phyloP scores from a whole-genome alignment of 2,113 vertebrate genomes.

The Antechinus flavipes region DNA sequence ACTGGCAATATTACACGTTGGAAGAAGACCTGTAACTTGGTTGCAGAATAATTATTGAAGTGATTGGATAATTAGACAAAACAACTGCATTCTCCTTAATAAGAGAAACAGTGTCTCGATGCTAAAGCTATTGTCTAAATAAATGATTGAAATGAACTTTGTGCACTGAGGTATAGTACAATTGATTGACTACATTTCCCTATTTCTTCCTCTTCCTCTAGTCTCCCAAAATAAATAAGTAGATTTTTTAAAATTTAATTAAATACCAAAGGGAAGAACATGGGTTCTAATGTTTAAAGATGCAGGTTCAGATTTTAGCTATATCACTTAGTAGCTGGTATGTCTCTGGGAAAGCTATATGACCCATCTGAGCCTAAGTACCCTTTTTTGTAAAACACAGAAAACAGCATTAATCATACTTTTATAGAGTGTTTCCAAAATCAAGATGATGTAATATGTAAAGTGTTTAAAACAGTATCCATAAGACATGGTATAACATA shows the following conservation, averaged over 20 bases:
- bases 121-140: constrained; percentile 30
- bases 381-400: background rate
- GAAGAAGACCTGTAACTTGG: background rate
- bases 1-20: background rate
- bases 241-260: background rate
- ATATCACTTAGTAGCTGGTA: background rate
- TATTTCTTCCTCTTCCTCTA: background rate
- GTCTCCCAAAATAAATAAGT: background rate
- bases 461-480: background rate
- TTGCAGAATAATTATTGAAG: background rate
- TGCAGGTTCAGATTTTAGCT: background rate
- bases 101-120: constrained; percentile 18
- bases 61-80: background rate
- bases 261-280: background rate
- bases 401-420: background rate
- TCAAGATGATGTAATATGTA: background rate
- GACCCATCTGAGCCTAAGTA: background rate
- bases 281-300: background rate
- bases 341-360: background rate
- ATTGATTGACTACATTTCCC: constrained; percentile 1
- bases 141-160: background rate
- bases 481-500: background rate
- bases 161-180: background rate
- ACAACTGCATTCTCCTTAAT: background rate
- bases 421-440: background rate